Conservation (phyloP, 2,888 invertebrate species). For the Lasioglossum pauxillum region DNA sequence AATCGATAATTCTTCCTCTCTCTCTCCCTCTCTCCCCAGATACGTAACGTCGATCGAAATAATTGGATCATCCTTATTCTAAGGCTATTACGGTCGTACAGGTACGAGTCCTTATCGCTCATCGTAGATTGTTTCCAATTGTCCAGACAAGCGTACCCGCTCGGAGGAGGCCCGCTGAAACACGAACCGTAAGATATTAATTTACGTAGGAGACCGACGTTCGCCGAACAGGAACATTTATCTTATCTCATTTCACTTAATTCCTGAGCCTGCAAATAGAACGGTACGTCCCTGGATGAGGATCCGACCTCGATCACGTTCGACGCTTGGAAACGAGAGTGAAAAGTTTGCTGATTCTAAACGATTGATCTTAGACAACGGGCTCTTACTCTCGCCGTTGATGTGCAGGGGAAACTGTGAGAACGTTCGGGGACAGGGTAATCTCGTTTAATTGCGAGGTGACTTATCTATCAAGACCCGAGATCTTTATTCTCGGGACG, state of each 20-base stretch:
- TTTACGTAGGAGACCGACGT: constrained; percentile 41
- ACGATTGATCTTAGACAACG: background rate
- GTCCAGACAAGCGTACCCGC: constrained; percentile 45
- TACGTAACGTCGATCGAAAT: constrained; percentile 61
- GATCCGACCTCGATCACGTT: constrained; percentile 30
- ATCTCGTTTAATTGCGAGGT: background rate
- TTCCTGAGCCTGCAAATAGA: constrained; percentile 39
- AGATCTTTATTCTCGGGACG: background rate
- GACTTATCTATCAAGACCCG: background rate
- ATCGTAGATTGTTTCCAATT: constrained; percentile 63
- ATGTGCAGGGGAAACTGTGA: background rate
- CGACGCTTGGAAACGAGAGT: background rate
- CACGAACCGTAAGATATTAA: constrained; percentile 51
- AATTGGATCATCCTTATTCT: constrained; percentile 67
- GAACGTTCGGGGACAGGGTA: background rate
- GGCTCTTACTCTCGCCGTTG: background rate
- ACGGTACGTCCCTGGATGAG: constrained; percentile 13
- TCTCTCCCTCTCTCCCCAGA: constrained; percentile 16
- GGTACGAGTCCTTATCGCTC: constrained; percentile 54
- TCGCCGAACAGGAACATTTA: constrained; percentile 35
- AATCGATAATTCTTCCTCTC: constrained; percentile 58
- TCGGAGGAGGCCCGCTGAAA: constrained; percentile 17
- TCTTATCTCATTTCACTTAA: constrained; percentile 55
- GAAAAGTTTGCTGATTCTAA: background rate
- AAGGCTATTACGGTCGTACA: constrained; percentile 53